Evolutionary conservation across 2,797 vertebrate genomes (phyloP), one percentile per base, ranked within the genome.

Genomic region (Brachyalestes nurse): DNA sequence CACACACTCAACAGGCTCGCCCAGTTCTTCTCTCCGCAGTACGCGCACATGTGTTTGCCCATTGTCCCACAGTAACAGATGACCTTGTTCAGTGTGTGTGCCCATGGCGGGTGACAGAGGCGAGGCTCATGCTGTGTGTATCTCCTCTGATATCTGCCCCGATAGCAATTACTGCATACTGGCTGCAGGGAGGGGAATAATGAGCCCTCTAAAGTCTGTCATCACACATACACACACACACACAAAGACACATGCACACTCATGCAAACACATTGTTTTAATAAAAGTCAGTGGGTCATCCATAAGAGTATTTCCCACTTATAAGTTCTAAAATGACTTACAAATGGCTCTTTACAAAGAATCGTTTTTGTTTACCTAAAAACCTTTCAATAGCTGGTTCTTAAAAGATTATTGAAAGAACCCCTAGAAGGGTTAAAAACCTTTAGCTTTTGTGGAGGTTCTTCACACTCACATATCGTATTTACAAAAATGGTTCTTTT

Each of bases 1-100:
- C 87, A 82, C 34, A 57, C 83, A 84, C 84, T 91, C 90, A 93
- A 92, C 90, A 92, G 90, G 89, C 89, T 88, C 86, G 77, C 82
- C 85, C 47, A 79, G 47, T 79, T 12, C 55, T 74, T 9, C 49
- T 17, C 17, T 55, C 47, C 61, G 73, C 53, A 45, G n/a, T 65
- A 28, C 16, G 45, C 62, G 40, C 55, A 8, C 14, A 64, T 64
- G 25, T 66, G 4, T 38, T 16, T 69, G 62, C 57, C 28, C 47
- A 23, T 73, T 85, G 72, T 83, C 62, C 70, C 67, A 66, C 40
- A 79, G 62, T 81, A 81, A 77, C 58, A 55, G 73, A 62, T 80
- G 82, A 80, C 73, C 79, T 82, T 82, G 82, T 83, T 77, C n/a
- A 70, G 25, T 80, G 60, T 58, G 61, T 61, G 25, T 55, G 42